Conservation (phyloP, 2,113 vertebrate genomes). For the Sturnira hondurensis region DNA sequence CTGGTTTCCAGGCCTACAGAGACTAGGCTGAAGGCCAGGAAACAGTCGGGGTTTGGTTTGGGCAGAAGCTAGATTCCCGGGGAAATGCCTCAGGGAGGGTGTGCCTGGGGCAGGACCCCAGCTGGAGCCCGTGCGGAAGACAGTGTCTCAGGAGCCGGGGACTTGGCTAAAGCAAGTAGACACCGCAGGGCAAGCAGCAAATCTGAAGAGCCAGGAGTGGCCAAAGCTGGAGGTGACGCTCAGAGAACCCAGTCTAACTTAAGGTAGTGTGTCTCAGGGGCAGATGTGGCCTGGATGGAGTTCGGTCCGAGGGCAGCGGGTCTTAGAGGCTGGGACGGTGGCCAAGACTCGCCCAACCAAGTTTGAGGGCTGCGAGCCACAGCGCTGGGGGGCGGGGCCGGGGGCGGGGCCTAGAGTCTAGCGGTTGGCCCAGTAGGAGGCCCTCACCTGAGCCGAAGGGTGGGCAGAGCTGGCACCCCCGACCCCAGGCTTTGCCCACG, state of each 20-base stretch:
- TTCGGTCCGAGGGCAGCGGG: neutral
- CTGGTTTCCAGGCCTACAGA: neutral
- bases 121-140: neutral
- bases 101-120: neutral
- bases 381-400: neutral
- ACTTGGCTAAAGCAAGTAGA: neutral
- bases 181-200: neutral
- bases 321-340: neutral
- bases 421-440: rapidly evolving
- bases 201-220: neutral
- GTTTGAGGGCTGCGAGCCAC: neutral
- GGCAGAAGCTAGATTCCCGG: neutral
- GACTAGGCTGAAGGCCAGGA: neutral
- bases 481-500: slow-evolving; percentile 92
- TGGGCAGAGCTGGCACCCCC: slow-evolving; percentile 86
- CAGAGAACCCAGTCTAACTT: neutral
- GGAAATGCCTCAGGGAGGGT: neutral
- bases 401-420: neutral
- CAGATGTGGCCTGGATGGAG: neutral
- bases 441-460: slow-evolving; percentile 86
- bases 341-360: neutral
- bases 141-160: neutral
- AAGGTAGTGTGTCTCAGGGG: neutral
- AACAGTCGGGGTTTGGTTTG: neutral
- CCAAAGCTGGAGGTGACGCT: neutral